Evolutionary conservation across 2,797 vertebrate species (phyloP).

Genomic region (Phyllotis vaccarum): DNA sequence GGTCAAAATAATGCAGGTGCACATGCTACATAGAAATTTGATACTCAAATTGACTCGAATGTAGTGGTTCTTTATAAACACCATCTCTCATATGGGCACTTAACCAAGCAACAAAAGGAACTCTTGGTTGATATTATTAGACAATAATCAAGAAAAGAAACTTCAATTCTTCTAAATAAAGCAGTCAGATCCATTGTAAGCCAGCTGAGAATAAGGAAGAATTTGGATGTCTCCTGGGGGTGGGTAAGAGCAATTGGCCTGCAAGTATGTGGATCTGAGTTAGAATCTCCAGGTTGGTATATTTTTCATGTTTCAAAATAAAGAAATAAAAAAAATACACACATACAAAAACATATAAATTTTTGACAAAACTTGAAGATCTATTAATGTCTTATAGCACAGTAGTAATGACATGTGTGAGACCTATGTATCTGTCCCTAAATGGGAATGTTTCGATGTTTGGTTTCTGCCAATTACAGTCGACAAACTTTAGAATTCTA

Average conservation of each 20-base stretch:
- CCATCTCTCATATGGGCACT: neutral
- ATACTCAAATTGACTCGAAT: constrained; percentile 14
- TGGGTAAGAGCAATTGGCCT: neutral
- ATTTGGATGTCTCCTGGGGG: neutral
- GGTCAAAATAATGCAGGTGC: constrained; percentile 47
- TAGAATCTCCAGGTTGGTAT: neutral
- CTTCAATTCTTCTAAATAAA: constrained; percentile 36
- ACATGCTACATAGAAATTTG: neutral
- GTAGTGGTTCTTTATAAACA: neutral
- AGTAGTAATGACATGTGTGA: neutral
- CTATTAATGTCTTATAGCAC: neutral
- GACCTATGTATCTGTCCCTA: neutral
- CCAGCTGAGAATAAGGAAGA: neutral
- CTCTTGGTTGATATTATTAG: constrained; percentile 44
- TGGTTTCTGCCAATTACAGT: neutral
- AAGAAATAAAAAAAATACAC: neutral
- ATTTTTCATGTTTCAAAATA: neutral
- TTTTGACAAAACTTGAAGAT: neutral
- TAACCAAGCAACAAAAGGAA: neutral
- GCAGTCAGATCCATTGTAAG: neutral
- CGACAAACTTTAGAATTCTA: neutral
- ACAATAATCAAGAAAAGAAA: constrained; percentile 35
- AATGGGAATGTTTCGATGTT: neutral
- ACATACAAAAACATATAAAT: no score
- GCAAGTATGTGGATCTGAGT: neutral